Percentiles rank a stretch among this genome's conserved stretches.
phyloP scores from a whole-genome alignment of 2,888 invertebrate species.

The Pristionchus japonicus region DNA sequence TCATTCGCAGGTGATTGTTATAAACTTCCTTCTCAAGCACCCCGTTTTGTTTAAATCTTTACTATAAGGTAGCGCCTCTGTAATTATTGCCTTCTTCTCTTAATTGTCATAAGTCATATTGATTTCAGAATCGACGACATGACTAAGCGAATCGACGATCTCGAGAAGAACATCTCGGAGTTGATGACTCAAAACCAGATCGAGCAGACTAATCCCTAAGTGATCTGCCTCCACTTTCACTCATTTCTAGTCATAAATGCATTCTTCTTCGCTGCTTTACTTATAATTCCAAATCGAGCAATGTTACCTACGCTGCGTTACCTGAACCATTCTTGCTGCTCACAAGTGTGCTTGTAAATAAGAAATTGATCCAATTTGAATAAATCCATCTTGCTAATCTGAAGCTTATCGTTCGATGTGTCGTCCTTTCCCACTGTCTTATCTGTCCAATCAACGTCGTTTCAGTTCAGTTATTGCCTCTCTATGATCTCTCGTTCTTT shows the following conservation, averaged over 20 bases:
- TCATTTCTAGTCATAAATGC: background rate
- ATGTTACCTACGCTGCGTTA: constrained; percentile 1
- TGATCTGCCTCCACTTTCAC: background rate
- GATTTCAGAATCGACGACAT: constrained; percentile 87
- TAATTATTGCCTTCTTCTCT: no score
- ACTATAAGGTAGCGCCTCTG: background rate
- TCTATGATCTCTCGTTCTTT: constrained; percentile 22
- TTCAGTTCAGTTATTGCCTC: background rate
- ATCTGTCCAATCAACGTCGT: background rate
- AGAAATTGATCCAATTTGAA: background rate
- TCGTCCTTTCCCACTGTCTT: constrained; percentile 20
- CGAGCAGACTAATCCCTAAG: constrained; percentile 51
- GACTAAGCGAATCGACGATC: constrained; percentile 96
- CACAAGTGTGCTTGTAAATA: constrained; percentile 3
- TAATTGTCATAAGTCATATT: no score
- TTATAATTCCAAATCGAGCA: background rate
- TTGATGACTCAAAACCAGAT: constrained; percentile 89
- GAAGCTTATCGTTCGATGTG: background rate
- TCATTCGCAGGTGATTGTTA: constrained; percentile 79
- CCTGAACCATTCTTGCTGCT: constrained; percentile 18
- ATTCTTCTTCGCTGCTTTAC: constrained; percentile 1
- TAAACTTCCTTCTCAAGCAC: no score
- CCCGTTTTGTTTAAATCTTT: background rate
- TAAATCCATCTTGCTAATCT: background rate
- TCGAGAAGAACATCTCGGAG: constrained; percentile 97